A percentile compares a stretch with the other conserved stretches of the same genome.
Conservation (phyloP, 2,888 invertebrate genomes). For the Anthoptus insignis region DNA sequence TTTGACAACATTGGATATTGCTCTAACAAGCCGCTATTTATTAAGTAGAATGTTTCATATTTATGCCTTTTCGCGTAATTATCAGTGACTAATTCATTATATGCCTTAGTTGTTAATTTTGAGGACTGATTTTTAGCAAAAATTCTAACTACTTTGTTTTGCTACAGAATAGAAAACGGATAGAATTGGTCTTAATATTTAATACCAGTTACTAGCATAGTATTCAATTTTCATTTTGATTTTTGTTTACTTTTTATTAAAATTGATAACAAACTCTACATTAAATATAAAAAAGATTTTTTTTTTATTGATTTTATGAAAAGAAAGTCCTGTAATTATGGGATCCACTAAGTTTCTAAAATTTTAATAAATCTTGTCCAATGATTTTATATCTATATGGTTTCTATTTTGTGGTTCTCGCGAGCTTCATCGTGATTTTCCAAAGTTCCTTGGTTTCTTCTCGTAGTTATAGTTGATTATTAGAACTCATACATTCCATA, state of each 20-base stretch:
- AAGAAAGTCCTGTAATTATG: no score
- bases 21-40: not conserved
- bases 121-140: constrained; percentile 27
- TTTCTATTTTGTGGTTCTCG: constrained; percentile 4
- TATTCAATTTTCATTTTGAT: not conserved
- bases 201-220: no score
- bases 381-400: not conserved
- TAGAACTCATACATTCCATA: constrained; percentile 37
- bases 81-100: constrained; percentile 20
- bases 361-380: no score
- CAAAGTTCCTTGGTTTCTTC: constrained; percentile 74
- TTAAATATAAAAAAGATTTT: no score
- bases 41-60: constrained; percentile 37
- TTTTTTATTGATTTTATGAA: no score
- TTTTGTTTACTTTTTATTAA: no score
- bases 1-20: constrained; percentile 14
- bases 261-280: no score
- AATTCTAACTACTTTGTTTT: constrained; percentile 9
- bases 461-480: constrained; percentile 54
- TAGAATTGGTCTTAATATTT: constrained; percentile 13
- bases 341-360: no score
- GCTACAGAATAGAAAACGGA: not conserved
- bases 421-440: constrained; percentile 51
- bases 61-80: constrained; percentile 46
- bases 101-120: constrained; percentile 34